Conservation (phyloP, 2,113 vertebrate species). For the Triplophysa tibetana region DNA sequence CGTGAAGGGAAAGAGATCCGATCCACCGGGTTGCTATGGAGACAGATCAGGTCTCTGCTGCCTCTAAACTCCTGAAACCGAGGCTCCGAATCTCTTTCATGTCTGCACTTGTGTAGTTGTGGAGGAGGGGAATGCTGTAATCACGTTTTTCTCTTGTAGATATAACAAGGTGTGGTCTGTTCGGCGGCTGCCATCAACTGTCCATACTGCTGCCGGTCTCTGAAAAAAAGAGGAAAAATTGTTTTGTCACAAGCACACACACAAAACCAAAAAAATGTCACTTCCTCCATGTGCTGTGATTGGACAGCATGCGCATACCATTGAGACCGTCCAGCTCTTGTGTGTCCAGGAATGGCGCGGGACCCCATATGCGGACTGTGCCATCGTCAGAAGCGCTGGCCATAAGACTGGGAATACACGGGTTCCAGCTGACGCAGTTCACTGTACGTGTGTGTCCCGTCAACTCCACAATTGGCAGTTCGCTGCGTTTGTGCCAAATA, state of each 20-base stretch:
- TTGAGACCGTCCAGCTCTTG: conserved; percentile 90
- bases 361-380: conserved; percentile 98
- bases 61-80: conserved; percentile 15
- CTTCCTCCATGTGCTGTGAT: background rate
- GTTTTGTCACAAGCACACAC: background rate
- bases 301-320: conserved; percentile 60
- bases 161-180: conserved; percentile 81
- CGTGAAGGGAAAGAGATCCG: background rate
- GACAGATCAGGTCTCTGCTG: conserved; percentile 38
- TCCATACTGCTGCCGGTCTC: conserved; percentile 99
- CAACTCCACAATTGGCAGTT: conserved; percentile 96
- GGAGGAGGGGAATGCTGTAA: conserved; percentile 35
- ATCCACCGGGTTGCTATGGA: conserved; percentile 22
- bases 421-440: conserved; percentile 99
- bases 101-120: conserved; percentile 25
- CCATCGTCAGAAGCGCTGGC: conserved; percentile 98
- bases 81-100: conserved; percentile 25
- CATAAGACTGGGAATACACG: conserved; percentile 93
- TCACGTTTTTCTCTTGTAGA: conserved; percentile 40
- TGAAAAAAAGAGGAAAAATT: conserved; percentile 59
- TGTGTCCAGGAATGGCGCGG: conserved; percentile 89
- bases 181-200: conserved; percentile 96
- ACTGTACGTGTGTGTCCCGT: conserved; percentile 98
- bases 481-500: conserved; percentile 97
- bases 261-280: background rate